Base-by-base conservation (phyloP, 2,888 invertebrate genomes). In the Dynastes hyllus region DNA sequence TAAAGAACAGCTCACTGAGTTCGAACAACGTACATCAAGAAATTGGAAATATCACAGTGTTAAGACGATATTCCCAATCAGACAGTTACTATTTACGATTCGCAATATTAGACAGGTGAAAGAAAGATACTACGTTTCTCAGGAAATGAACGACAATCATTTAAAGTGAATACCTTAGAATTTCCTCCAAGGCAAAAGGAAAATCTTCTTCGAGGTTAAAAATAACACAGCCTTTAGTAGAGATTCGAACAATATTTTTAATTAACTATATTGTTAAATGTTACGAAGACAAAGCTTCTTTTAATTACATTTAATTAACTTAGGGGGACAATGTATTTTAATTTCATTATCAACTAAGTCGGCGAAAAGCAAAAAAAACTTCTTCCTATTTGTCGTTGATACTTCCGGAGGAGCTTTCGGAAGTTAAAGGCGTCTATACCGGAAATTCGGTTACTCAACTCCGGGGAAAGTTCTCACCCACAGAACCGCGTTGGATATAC, bases 401-500 rank as follows among this genome's bases (percentile, higher is more conserved):
- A 22, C 55, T 45, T 45, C 66, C 45, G 45, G 40, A 45, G 16
- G 8, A 11, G 40, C n/a, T 45, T 40, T 22, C 45, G 27, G 66
- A 67, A 45, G 16, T 40, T 22, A 22, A 2, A 45, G 66, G 66
- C 45, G 22, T 40, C 66, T 40, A 66, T n/a, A 16, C 40, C 37
- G 66, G 22, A 67, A 67, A 16, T 67, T 45, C 66, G 22, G 45
- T 67, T 67, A 37, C 9, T 67, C n/a, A 6, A 22, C 16, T 55
- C 8, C 55, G 55, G 22, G 8, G 55, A 22, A 55, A 55, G 2
- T 55, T 55, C 4, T 55, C 55, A 9, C 45, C 45, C 1, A 9
- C 45, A 40, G 11, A 45, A 1, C 9, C 9, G 45, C 45, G 8
- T 9, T 8, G 11, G 45, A 2, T 2, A 9, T 2, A 45, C 9